These are phyloP conservation scores for Tympanoctomys barrerae DNA, from an alignment of 2,797 vertebrate species.

Conservation along the genomic window DNA sequence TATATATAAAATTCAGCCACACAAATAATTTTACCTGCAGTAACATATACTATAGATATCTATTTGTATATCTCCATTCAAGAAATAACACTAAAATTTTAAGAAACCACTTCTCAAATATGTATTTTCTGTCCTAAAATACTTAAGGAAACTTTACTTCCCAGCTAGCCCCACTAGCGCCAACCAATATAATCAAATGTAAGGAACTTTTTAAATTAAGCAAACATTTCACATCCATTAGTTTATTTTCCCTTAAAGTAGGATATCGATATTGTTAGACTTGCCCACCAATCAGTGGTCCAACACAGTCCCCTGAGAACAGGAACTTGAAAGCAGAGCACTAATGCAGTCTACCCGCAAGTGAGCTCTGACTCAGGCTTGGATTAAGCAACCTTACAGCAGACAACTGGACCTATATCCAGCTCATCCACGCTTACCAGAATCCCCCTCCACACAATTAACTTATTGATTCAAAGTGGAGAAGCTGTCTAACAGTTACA, in stretches of 20 bases:
- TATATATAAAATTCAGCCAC: constrained; percentile 47
- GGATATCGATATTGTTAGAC: constrained; percentile 8
- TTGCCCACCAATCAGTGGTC: not conserved
- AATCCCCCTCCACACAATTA: not conserved
- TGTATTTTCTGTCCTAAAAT: not conserved
- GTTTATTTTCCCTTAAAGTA: constrained; percentile 55
- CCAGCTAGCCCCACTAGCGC: not conserved
- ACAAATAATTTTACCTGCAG: constrained; percentile 51
- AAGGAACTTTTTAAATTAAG: constrained; percentile 39
- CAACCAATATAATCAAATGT: constrained; percentile 34
- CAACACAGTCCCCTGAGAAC: not conserved
- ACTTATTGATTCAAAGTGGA: constrained; percentile 17
- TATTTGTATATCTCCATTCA: constrained; percentile 20
- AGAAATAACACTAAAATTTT: constrained; percentile 29
- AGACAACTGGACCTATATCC: not conserved
- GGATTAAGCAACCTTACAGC: not conserved
- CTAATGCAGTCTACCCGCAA: not conserved
- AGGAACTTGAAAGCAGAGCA: not conserved
- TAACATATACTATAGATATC: not conserved
- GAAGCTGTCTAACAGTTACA: not conserved
- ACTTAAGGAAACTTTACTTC: not conserved
- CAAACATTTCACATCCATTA: constrained; percentile 35
- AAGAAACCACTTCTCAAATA: constrained; percentile 3
- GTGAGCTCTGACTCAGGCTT: not conserved
- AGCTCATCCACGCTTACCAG: not conserved